Base-by-base conservation (phyloP, 2,888 invertebrate species). In the Acrobasis repandana region DNA sequence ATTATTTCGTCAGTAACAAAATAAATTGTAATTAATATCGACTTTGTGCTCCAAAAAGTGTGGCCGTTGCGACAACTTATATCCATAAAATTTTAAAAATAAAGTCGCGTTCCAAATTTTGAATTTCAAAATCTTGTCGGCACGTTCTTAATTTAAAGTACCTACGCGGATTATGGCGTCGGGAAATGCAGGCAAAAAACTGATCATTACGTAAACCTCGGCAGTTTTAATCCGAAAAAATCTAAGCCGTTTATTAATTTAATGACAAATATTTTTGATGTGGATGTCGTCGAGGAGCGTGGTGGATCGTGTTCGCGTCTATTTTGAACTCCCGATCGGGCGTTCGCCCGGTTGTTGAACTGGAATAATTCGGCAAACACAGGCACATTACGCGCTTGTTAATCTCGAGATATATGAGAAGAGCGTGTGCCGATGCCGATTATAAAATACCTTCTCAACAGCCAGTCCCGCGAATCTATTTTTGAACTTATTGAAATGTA, bases 321-420 rank as follows among this genome's bases (percentile, higher is more conserved):
- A 90, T 91, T 90, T 86, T 84, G 88, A 88, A 90, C 88, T 83
- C 84, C 85, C 85, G 85, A 84, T 83, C 86, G 89, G 83, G 75
- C 87, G 83, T 78, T 83, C 85, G 86, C 82, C 84, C 87, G 90
- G 90, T 92, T 90, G 88, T 90, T 91, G 91, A 91, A 90, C 91
- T 90, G 89, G 80, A 86, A 88, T 89, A 89, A 89, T 91, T 92
- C 91, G 91, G 91, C 91, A 90, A 92, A 90, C 88, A 86, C 82
- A 75, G 81, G 80, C 87, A 84, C 80, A 86, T 88, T 87, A 86
- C 86, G 80, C 83, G 85, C 84, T 82, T 86, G 82, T 85, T 86
- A 85, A 86, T 86, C 85, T 86, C 72, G 65, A 73, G 74, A 82
- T 81, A 79, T 80, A 78, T 77, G 72, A 67, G 73, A 64, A 70